These are phyloP conservation scores for Drosophila prosaltans DNA, from an alignment of 1,140 invertebrate species.

Conservation along the genomic window DNA sequence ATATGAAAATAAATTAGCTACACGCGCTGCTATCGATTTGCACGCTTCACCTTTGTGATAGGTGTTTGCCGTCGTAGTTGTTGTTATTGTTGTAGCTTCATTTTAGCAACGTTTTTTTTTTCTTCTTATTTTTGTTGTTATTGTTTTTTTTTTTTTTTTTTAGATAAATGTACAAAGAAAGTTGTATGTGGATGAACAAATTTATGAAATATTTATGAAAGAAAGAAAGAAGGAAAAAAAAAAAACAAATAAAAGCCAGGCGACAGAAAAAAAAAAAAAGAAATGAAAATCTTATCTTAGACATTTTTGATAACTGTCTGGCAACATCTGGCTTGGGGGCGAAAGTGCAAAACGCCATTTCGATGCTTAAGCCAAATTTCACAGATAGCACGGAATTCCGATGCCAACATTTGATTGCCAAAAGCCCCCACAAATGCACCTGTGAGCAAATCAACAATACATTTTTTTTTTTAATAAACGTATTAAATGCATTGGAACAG, in stretches of 20 bases:
- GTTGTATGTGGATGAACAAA: constrained; percentile 8
- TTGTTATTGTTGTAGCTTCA: constrained; percentile 5
- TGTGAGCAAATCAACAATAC: too few relatives aligned
- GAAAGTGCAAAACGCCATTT: constrained; percentile 6
- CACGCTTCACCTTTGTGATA: constrained; percentile 52
- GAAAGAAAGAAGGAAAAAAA: constrained; percentile 12
- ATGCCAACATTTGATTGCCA: neutral
- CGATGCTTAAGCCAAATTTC: neutral
- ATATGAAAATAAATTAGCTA: constrained; percentile 62
- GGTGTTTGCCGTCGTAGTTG: constrained; percentile 7
- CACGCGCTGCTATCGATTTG: constrained; percentile 67
- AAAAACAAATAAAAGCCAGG: constrained; percentile 24
- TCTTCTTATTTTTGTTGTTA: constrained; percentile 15
- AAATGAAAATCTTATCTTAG: constrained; percentile 6
- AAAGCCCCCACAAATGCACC: neutral
- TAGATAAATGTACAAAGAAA: constrained; percentile 21
- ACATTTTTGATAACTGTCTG: constrained; percentile 7
- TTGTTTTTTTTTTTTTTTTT: constrained; percentile 4
- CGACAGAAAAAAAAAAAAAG: neutral
- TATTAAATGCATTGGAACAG: too few relatives aligned
- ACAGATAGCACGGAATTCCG: neutral
- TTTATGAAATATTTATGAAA: constrained; percentile 8
- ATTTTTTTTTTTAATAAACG: too few relatives aligned
- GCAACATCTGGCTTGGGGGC: neutral
- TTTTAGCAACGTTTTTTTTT: constrained; percentile 8